Evolutionary conservation across 2,113 vertebrate species (phyloP).

Genomic region (Menura novaehollandiae): DNA sequence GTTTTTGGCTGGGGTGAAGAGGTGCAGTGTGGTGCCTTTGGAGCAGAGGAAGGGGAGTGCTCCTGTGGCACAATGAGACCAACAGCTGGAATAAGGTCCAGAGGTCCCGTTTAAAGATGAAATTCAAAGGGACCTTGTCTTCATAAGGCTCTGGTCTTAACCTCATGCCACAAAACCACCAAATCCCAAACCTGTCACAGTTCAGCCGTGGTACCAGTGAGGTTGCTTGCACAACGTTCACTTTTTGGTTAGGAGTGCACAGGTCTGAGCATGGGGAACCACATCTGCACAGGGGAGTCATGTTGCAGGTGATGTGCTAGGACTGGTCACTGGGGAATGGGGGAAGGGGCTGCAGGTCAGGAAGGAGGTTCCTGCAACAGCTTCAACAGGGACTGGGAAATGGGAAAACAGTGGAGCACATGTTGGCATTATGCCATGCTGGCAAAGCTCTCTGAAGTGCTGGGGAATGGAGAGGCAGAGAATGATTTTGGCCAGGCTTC

Average conservation of each 20-base stretch:
- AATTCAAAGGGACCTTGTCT: neutral
- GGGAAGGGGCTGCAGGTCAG: neutral
- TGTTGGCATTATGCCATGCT: neutral
- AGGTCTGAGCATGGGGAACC: neutral
- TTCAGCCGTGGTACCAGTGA: neutral
- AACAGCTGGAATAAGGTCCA: neutral
- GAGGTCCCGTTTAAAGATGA: neutral
- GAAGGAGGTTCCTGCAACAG: neutral
- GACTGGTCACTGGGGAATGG: neutral
- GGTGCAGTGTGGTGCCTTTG: neutral
- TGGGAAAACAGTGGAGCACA: neutral
- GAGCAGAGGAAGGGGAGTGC: neutral
- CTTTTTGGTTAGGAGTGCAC: neutral
- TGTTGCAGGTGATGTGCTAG: neutral
- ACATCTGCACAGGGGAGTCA: rapidly evolving
- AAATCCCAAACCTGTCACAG: neutral
- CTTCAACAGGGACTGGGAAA: neutral
- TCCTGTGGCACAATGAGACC: neutral
- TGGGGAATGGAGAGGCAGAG: neutral
- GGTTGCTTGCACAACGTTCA: neutral
- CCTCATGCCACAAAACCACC: neutral
- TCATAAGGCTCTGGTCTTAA: neutral
- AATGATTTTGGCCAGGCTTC: conserved; percentile 14
- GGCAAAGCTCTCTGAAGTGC: neutral
- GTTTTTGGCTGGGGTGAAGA: neutral